These are phyloP conservation scores for Bombus breviceps DNA, from an alignment of 1,140 invertebrate species.

Conservation along the genomic window DNA sequence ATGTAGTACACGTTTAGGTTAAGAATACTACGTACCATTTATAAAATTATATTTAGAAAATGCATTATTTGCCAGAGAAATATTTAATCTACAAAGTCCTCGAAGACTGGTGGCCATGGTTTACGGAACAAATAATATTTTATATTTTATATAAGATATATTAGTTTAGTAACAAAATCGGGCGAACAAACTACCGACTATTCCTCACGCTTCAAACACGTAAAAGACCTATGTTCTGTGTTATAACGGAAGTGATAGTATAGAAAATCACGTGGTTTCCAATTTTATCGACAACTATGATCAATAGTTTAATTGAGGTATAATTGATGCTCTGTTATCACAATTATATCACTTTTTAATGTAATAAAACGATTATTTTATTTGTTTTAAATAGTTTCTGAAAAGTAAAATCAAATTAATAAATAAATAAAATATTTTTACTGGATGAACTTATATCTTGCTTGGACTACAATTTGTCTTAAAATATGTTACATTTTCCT, in stretches of 20 bases:
- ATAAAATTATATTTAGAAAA: conserved; percentile 35
- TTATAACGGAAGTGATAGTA: not conserved
- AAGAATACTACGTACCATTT: conserved; percentile 59
- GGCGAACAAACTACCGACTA: accelerated
- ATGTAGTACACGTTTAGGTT: conserved; percentile 44
- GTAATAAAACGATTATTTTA: not conserved
- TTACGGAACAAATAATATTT: not conserved
- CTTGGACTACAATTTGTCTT: not conserved
- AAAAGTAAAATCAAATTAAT: not conserved
- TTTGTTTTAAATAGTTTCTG: not conserved
- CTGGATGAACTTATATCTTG: not conserved
- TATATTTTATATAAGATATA: not conserved
- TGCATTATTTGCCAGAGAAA: conserved; percentile 9
- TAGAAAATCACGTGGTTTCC: not conserved
- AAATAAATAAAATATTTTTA: not conserved
- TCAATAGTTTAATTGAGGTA: not conserved
- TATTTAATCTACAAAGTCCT: conserved; percentile 43
- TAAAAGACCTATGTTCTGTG: not conserved
- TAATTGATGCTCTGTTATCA: not conserved
- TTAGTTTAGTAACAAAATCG: accelerated
- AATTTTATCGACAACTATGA: not conserved
- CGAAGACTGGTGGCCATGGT: conserved; percentile 59
- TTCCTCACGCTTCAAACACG: not conserved
- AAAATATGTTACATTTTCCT: not conserved
- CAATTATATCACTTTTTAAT: not conserved